Evolutionary conservation across 2,797 vertebrate species (phyloP), one percentile per base, ranked within the genome.

Genomic region (Sylvia borin): DNA sequence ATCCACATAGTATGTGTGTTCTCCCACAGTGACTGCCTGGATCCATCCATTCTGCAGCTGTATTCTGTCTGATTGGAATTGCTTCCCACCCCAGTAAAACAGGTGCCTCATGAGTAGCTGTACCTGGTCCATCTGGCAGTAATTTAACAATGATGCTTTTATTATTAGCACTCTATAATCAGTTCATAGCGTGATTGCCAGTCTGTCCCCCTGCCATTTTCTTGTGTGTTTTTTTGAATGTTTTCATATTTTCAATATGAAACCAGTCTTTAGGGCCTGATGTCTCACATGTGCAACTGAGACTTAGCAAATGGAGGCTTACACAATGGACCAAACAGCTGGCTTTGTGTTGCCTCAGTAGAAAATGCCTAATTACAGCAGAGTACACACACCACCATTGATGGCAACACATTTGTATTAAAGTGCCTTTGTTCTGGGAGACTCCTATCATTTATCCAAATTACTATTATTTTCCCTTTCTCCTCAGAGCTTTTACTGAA

Each of bases 391-490:
- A 2, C 67, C 36, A 48, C 81, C 61, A 60, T 31, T 91, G 93
- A 96, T 93, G 91, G 92, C 91, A 96, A 95, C 88, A 95, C 92
- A 95, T 95, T 95, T 88, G 74, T 95, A 95, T 96, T 97, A 95
- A 96, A 96, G 87, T 88, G 85, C 82, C 61, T 96, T 97, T 97
- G 92, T 96, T 95, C 92, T 79, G 57, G 9, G 66, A 88, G 51
- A 95, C 70, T 91, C 68, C 94, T 93, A 96, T 96, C 92, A 94
- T 96, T 97, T 97, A 90, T 96, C 90, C 86, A 96, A 97, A 97
- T 97, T 38, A 93, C 96, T 96, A 95, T 93, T 96, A 96, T 97
- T 96, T 97, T 95, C 81, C 25, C 61, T 93, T 96, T 96, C 61
- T 77, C 92, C 83, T 96, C 81, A 45, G 93, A 96, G 96, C 93